phyloP scores from a whole-genome alignment of 2,888 invertebrate species.

The Tetheella fluctuosa region DNA sequence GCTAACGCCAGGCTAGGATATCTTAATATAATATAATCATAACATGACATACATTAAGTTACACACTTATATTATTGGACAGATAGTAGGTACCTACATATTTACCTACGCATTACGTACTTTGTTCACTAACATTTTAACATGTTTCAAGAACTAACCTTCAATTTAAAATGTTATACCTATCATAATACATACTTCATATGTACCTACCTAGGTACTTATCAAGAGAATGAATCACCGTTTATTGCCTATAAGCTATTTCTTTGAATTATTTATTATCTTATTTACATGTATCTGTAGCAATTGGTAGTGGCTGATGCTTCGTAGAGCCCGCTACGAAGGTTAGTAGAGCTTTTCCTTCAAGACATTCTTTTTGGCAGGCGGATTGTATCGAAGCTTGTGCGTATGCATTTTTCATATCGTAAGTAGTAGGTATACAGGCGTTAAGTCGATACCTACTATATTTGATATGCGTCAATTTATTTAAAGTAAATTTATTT shows the following conservation, averaged over 20 bases:
- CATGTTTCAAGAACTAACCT: too few species aligned
- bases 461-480: too few species aligned
- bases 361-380: background rate
- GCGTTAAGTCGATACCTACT: too few species aligned
- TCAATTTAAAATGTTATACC: too few species aligned
- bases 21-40: constrained; percentile 75
- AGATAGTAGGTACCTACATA: constrained; percentile 16
- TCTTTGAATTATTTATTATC: background rate
- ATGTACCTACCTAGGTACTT: too few species aligned
- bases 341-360: background rate
- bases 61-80: constrained; percentile 32
- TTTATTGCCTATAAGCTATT: too few species aligned
- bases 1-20: constrained; percentile 61
- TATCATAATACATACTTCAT: too few species aligned
- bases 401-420: too few species aligned
- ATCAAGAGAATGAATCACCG: too few species aligned
- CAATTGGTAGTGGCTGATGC: background rate
- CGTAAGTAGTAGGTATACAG: too few species aligned
- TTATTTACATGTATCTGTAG: background rate
- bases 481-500: too few species aligned
- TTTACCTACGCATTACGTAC: background rate
- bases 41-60: constrained; percentile 59
- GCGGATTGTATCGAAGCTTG: background rate
- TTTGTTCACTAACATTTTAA: background rate
- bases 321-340: background rate